A percentile compares a stretch with the other conserved stretches of the same genome.
Conservation (phyloP, 2,797 vertebrate species). For the Melopsittacus undulatus region DNA sequence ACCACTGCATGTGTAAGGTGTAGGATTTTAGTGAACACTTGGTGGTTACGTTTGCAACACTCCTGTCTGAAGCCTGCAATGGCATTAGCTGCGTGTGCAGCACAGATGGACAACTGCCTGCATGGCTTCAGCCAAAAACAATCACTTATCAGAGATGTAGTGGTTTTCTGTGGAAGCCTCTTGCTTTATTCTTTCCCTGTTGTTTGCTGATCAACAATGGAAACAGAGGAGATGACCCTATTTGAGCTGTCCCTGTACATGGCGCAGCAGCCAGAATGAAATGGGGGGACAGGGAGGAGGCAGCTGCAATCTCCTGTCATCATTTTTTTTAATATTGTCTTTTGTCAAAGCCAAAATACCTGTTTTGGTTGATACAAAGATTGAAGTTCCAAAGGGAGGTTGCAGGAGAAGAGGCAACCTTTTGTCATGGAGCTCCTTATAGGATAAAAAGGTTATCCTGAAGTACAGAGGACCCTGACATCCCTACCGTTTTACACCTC, state of each 20-base stretch:
- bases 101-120: neutral
- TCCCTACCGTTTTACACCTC: accelerated
- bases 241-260: neutral
- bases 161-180: neutral
- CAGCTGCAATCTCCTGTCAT: neutral
- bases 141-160: accelerated
- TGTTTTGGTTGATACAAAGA: neutral
- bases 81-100: neutral
- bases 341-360: neutral
- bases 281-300: neutral
- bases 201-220: neutral
- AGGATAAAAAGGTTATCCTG: neutral
- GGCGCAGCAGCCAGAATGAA: neutral
- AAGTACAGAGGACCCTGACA: accelerated
- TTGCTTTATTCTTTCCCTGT: neutral
- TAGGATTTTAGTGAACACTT: neutral
- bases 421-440: neutral
- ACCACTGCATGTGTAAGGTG: accelerated
- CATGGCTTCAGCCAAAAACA: neutral
- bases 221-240: neutral
- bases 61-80: neutral
- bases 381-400: neutral
- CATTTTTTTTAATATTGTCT: neutral
- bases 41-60: accelerated
- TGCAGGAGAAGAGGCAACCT: neutral